Evolutionary conservation across 2,888 invertebrate species (phyloP), one percentile per base, ranked within the genome.

Genomic region (Epirrhoe tristata): DNA sequence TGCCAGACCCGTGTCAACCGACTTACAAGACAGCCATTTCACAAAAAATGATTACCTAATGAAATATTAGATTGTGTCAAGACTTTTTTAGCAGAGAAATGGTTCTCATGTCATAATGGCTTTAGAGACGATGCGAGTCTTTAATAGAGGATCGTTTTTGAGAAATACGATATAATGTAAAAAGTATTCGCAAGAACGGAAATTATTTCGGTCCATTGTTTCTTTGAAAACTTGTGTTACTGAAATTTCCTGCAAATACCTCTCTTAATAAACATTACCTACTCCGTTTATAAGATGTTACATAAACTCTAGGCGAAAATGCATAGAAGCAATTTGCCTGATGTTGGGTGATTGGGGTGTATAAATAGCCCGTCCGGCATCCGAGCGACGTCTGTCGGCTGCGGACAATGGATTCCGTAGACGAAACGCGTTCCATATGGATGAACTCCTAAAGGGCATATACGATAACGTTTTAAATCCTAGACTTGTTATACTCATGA

Each of bases 351-450:
- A 87, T 88, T 85, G 85, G 81, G 79, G 77, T 69, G 75, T 91
- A 93, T 90, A 87, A 90, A 93, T 92, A 93, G 92, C 74, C 74
- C 72, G 75, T 72, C 77, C 80, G 86, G 87, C 84, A 86, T 87
- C 81, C 83, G 71, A 81, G 72, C 68, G 71, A 69, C 69, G 24
- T 24, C 24, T 1, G 24, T 73, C 75, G 82, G 79, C 77, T 84
- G 83, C 87, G 90, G 91, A 91, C 92, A 91, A 91, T 90, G 88
- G 90, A 91, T 89, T 89, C 90, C 88, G 83, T 84, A 88, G 89
- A 87, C 88, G 83, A 89, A 89, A 85, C 88, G 82, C 85, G 90
- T 88, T 91, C 89, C 91, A 91, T 93, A 91, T 91, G 91, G 90
- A 90, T 90, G 88, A 86, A 82, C 87, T 80, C 81, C 81, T 84